phyloP scores from a whole-genome alignment of 2,888 invertebrate species.

The Exocentrus adspersus region DNA sequence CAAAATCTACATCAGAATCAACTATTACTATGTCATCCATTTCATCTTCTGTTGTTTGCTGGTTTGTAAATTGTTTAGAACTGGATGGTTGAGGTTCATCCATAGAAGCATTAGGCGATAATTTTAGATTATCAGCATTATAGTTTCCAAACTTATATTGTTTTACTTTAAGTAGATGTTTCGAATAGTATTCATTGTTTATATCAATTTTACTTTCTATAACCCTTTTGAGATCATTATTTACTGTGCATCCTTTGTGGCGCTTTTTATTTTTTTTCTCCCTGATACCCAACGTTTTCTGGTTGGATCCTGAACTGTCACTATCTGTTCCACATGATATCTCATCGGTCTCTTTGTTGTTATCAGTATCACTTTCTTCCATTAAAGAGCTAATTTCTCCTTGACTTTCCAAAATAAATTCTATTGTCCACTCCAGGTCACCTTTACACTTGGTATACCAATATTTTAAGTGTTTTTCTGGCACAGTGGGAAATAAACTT shows the following conservation, averaged over 20 bases:
- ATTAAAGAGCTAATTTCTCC: slow-evolving; percentile 64
- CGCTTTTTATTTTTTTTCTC: slow-evolving; percentile 56
- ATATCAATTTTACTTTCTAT: slow-evolving; percentile 73
- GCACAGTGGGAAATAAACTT: slow-evolving; percentile 74
- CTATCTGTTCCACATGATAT: slow-evolving; percentile 26
- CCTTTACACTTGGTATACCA: slow-evolving; percentile 80
- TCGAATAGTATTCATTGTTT: slow-evolving; percentile 72
- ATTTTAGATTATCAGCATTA: slow-evolving; percentile 17
- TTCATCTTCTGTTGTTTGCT: neutral
- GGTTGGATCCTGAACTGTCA: slow-evolving; percentile 19
- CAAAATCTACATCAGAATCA: slow-evolving; percentile 45
- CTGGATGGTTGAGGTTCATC: slow-evolving; percentile 12
- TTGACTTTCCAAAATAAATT: slow-evolving; percentile 76
- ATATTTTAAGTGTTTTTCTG: slow-evolving; percentile 71
- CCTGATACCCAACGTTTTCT: slow-evolving; percentile 7
- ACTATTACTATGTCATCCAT: slow-evolving; percentile 26
- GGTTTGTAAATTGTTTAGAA: slow-evolving; percentile 2
- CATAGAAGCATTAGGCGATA: neutral
- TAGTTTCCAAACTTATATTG: slow-evolving; percentile 41
- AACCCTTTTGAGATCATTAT: slow-evolving; percentile 67
- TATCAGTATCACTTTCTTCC: slow-evolving; percentile 34
- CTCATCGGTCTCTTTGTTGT: slow-evolving; percentile 28
- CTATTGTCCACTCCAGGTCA: slow-evolving; percentile 82
- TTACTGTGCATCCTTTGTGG: slow-evolving; percentile 57
- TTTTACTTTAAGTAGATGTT: slow-evolving; percentile 68